Percentiles rank a stretch among this genome's conserved stretches.
Conservation (phyloP, 2,113 vertebrate genomes). For the Rhynchomys soricoides region DNA sequence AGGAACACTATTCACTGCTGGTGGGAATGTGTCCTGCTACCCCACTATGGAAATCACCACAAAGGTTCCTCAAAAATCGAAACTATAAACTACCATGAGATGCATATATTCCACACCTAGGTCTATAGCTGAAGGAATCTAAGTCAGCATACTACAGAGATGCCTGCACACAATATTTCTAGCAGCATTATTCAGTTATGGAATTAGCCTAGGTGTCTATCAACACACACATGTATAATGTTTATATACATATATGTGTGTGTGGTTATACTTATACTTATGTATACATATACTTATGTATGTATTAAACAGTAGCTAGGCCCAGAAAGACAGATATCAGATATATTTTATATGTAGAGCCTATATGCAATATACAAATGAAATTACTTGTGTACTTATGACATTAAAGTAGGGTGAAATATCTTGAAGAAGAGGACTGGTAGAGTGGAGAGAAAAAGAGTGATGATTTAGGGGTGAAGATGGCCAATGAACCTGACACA, state of each 20-base stretch:
- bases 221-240: not conserved
- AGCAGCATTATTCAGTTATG: not conserved
- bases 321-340: not conserved
- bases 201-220: not conserved
- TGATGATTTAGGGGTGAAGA: not conserved
- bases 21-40: not conserved
- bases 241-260: too few species aligned
- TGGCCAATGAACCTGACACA: not conserved
- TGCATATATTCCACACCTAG: not conserved
- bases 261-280: too few species aligned
- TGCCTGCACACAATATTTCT: not conserved
- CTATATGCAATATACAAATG: not conserved
- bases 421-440: not conserved
- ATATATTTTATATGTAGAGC: not conserved
- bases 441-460: not conserved
- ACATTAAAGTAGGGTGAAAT: not conserved
- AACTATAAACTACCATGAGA: not conserved
- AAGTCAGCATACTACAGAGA: not conserved
- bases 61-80: not conserved
- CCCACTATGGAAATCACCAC: not conserved
- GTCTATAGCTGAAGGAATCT: not conserved
- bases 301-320: not conserved
- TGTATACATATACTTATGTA: too few species aligned
- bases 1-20: not conserved
- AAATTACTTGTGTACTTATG: not conserved